A percentile compares a stretch with the other conserved stretches of the same genome.
Conservation (phyloP, 2,797 vertebrate genomes). For the Distichodus sexfasciatus region DNA sequence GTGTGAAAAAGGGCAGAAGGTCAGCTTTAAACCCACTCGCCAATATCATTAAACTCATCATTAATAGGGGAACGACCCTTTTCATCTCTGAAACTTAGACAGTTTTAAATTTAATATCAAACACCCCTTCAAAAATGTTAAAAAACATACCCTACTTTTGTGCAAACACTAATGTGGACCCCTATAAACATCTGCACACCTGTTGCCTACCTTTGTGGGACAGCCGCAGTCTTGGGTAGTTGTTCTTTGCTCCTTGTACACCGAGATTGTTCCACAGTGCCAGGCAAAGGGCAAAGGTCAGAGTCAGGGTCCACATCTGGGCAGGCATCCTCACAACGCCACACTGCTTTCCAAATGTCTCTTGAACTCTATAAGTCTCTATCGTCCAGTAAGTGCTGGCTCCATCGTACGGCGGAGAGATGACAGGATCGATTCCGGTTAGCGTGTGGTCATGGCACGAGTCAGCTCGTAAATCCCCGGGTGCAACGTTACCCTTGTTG, state of each 20-base stretch:
- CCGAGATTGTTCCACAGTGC: conserved; percentile 52
- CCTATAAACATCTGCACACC: conserved; percentile 25
- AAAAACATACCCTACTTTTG: too few relatives aligned
- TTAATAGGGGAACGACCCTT: neutral
- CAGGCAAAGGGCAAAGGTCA: conserved; percentile 58
- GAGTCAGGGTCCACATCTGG: conserved; percentile 48
- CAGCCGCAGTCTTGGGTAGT: conserved; percentile 81
- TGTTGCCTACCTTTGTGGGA: conserved; percentile 82
- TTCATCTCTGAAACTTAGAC: neutral
- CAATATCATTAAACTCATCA: conserved; percentile 11
- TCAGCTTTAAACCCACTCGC: conserved; percentile 15
- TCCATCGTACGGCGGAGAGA: conserved; percentile 25
- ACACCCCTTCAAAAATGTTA: too few relatives aligned
- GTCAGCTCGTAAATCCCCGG: conserved; percentile 28
- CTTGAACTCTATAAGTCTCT: neutral
- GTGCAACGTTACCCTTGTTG: neutral
- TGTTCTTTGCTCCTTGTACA: conserved; percentile 59
- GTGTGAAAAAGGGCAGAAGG: conserved; percentile 19
- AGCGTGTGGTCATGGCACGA: conserved; percentile 4
- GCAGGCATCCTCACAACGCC: conserved; percentile 62
- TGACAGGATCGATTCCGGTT: neutral
- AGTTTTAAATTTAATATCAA: too few relatives aligned
- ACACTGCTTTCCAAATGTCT: conserved; percentile 7
- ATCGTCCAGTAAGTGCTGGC: conserved; percentile 20
- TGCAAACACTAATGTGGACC: neutral